Evolutionary conservation across 2,113 vertebrate genomes (phyloP).

Genomic region (Serilophus lunatus): DNA sequence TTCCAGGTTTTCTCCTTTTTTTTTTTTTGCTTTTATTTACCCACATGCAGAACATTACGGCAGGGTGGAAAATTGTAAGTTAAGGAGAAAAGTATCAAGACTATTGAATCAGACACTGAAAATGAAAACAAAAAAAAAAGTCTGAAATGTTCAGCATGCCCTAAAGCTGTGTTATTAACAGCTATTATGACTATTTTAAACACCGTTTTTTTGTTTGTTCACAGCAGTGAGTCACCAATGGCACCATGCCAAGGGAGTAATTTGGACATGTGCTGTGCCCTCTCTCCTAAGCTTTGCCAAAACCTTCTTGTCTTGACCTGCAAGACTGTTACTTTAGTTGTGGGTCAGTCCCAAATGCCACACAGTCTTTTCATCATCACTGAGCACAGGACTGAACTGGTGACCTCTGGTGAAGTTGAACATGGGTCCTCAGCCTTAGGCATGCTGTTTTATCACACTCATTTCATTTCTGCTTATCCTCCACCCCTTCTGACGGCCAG

Average conservation of each 20-base stretch:
- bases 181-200: not conserved
- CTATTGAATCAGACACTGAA: not conserved
- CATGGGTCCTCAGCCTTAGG: not conserved
- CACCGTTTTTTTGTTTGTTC: not conserved
- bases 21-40: not conserved
- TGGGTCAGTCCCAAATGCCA: not conserved
- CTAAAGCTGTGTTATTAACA: slow-evolving; percentile 7
- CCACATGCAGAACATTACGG: not conserved
- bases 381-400: accelerated
- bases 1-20: not conserved
- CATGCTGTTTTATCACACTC: not conserved
- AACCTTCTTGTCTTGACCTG: not conserved
- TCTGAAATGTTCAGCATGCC: not conserved
- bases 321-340: not conserved
- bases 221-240: not conserved
- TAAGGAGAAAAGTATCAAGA: not conserved
- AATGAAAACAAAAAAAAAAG: not conserved
- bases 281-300: not conserved
- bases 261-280: not conserved
- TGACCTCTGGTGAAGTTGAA: not conserved
- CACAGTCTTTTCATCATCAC: accelerated
- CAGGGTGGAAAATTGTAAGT: not conserved
- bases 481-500: not conserved
- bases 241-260: not conserved
- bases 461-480: not conserved